These are phyloP conservation scores for Microctenopoma lineatum DNA, from an alignment of 2,797 vertebrate species.

Conservation along the genomic window DNA sequence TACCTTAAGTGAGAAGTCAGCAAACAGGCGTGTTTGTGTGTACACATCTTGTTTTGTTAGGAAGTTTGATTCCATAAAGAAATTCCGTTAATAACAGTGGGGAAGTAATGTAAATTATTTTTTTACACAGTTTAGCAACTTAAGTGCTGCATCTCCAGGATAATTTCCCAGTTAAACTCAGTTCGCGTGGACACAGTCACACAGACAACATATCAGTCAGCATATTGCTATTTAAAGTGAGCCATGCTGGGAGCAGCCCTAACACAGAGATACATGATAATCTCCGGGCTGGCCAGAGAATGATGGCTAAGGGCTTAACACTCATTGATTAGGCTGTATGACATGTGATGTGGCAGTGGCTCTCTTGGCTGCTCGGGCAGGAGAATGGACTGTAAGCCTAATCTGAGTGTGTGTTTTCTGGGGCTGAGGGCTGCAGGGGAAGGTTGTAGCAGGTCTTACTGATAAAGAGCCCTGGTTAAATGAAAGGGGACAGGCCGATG, in stretches of 20 bases:
- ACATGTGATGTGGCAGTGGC: slow-evolving; percentile 58
- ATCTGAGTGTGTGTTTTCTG: slow-evolving; percentile 31
- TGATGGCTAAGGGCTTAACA: slow-evolving; percentile 69
- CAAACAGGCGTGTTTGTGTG: not conserved
- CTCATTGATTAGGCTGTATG: slow-evolving; percentile 76
- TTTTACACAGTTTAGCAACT: slow-evolving; percentile 34
- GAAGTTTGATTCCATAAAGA: not conserved
- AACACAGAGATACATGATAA: slow-evolving; percentile 72
- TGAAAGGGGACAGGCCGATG: slow-evolving; percentile 77
- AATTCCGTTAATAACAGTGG: not conserved
- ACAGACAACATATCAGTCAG: slow-evolving; percentile 49
- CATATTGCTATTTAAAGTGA: slow-evolving; percentile 79
- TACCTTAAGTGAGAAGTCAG: slow-evolving; percentile 15
- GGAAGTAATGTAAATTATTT: slow-evolving; percentile 20
- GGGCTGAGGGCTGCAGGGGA: slow-evolving; percentile 4
- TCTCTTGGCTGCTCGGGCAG: slow-evolving; percentile 53
- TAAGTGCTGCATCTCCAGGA: slow-evolving; percentile 22
- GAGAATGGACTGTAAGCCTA: slow-evolving; percentile 45
- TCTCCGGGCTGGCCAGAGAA: slow-evolving; percentile 66
- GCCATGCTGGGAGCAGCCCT: slow-evolving; percentile 54
- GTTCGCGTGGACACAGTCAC: slow-evolving; percentile 33
- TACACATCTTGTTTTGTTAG: not conserved
- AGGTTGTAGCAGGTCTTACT: slow-evolving; percentile 38
- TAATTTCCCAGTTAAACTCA: slow-evolving; percentile 42
- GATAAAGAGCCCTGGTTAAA: slow-evolving; percentile 78